These are phyloP conservation scores for Lerema accius DNA, from an alignment of 1,140 invertebrate species.

Conservation along the genomic window DNA sequence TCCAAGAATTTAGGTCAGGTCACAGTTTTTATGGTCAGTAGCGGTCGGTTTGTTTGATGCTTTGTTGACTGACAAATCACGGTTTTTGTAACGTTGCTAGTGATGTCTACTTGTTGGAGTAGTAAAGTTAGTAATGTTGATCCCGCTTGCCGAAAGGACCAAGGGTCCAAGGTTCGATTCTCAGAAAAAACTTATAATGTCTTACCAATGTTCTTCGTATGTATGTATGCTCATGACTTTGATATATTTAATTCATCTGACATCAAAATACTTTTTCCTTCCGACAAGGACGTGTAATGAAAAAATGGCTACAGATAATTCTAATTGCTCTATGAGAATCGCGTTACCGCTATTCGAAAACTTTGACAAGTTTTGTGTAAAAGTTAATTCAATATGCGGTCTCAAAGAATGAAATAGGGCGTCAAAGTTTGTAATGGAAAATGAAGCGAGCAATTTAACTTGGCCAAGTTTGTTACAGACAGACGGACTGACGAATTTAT, in stretches of 20 bases:
- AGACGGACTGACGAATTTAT: not conserved
- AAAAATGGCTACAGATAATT: not conserved
- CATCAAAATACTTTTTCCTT: no score
- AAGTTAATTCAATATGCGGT: not conserved
- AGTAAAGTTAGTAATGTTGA: no score
- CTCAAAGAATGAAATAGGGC: not conserved
- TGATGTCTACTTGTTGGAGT: no score
- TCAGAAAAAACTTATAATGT: no score
- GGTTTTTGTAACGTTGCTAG: not conserved
- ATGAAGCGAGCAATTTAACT: not conserved
- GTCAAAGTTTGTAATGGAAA: not conserved
- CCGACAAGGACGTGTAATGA: not conserved
- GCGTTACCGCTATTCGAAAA: not conserved
- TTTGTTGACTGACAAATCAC: not conserved
- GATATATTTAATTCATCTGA: no score
- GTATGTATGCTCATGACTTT: no score
- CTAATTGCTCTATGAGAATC: not conserved
- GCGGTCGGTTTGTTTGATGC: not conserved
- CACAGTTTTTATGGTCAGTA: no score
- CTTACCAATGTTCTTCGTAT: no score
- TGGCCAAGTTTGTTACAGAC: not conserved
- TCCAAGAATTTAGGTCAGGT: no score
- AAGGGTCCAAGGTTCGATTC: no score
- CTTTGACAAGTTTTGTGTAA: not conserved
- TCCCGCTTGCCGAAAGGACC: no score